phyloP scores from a whole-genome alignment of 1,140 invertebrate genomes.

The Danaus plexippus region DNA sequence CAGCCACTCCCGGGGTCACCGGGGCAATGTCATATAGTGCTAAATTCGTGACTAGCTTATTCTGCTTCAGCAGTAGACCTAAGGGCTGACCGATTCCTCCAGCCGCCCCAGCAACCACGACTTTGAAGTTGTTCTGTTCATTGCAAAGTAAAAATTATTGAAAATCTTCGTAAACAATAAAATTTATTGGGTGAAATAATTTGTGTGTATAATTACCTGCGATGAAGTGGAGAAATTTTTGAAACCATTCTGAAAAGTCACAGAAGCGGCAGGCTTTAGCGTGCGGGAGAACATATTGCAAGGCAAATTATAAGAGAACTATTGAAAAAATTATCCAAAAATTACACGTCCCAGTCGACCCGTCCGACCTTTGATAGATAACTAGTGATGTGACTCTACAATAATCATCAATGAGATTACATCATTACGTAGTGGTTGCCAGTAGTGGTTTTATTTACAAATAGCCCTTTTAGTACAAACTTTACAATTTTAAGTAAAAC shows the following conservation, averaged over 20 bases:
- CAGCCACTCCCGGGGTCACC: constrained; percentile 96
- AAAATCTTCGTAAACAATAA: constrained; percentile 1
- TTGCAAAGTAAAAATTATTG: constrained; percentile 8
- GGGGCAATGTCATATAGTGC: constrained; percentile 94
- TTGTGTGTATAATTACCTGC: constrained; percentile 56
- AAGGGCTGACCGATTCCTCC: constrained; percentile 99
- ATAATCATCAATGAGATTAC: constrained; percentile 7
- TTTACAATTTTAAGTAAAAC: too few species aligned
- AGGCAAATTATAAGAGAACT: constrained; percentile 27
- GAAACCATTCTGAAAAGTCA: constrained; percentile 59
- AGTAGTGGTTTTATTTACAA: too few species aligned
- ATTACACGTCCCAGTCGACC: constrained; percentile 38
- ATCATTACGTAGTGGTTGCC: too few species aligned
- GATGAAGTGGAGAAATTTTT: constrained; percentile 72
- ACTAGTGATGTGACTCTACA: constrained; percentile 45
- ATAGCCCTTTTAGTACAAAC: too few species aligned
- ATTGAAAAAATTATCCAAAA: constrained; percentile 16
- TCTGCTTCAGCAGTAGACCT: constrained; percentile 95
- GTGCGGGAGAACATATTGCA: constrained; percentile 71
- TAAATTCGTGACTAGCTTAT: constrained; percentile 85
- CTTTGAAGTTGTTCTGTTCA: constrained; percentile 83
- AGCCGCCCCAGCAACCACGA: constrained; percentile 95
- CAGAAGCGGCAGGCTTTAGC: constrained; percentile 62
- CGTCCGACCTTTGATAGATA: constrained; percentile 58
- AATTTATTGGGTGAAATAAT: neutral